Base-by-base conservation (phyloP, 1,140 invertebrate species). In the Pseudomyrmex flavicornis region DNA sequence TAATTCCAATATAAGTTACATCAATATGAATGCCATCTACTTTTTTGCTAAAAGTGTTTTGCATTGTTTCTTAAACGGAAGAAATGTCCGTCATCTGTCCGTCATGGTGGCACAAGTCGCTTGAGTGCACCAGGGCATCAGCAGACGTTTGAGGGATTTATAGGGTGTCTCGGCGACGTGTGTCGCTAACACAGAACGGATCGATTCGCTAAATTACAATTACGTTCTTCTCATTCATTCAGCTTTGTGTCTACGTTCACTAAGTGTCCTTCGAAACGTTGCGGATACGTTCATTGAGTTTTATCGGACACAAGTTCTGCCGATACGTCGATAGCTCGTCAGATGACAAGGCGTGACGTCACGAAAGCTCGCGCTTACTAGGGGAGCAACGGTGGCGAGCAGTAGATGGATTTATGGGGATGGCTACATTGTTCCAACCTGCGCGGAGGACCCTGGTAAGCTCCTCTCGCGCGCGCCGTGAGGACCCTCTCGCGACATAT, bases 81-180 rank as follows among this genome's bases (percentile, higher is more conserved):
- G 50, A 75, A 88, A 72, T 90, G 93, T 94, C 93, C 93, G 89
- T 94, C 94, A 94, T 92, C 91, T 89, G 93, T 94, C 92, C 93
- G 93, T 94, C 94, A 94, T 93, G 92, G 93, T 90, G 92, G 92
- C 93, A 92, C 91, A 91, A 92, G 89, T 91, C 89, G 90, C 88
- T 91, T 91, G 83, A 80, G 75, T n/a, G 89, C 93, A 94, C 91
- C 94, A 94, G 94, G 94, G 88, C 61, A 94, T 26, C 91, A 94
- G 92, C 94, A 94, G 91, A 93, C 92, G 91, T 92, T 94, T 93
- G 93, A 94, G 93, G 91, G 91, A 94, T 94, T 94, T 94, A 94
- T 94, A 86, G 90, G 86, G 84, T 89, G 69, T 84, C 77, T 79
- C 76, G 79, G 85, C 73, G 68, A 87, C 87, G 82, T 88, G 50